These are phyloP conservation scores for Zalophus californianus DNA, from an alignment of 2,797 vertebrate genomes.

Conservation along the genomic window DNA sequence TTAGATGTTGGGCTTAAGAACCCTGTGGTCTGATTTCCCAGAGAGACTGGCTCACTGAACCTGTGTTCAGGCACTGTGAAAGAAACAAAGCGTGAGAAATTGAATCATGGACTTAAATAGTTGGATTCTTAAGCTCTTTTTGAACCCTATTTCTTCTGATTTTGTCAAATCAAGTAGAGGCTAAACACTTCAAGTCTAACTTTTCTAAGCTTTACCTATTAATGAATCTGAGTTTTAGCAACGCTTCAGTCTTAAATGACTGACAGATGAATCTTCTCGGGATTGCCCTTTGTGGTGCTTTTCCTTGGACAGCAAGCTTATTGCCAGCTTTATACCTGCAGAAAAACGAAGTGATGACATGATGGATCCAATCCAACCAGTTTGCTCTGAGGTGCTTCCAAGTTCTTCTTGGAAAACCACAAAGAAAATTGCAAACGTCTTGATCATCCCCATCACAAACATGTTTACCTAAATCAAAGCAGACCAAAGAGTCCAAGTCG, in stretches of 20 bases:
- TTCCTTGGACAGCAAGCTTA: not conserved
- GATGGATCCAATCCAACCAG: slow-evolving; percentile 97
- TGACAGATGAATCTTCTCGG: not conserved
- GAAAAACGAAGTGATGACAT: slow-evolving; percentile 95
- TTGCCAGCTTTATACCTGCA: slow-evolving; percentile 89
- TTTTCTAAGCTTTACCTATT: not conserved
- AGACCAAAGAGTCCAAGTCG: not conserved
- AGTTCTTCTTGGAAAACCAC: slow-evolving; percentile 96
- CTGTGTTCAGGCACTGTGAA: not conserved
- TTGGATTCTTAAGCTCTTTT: slow-evolving; percentile 6
- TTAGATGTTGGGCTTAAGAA: not conserved
- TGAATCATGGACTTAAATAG: not conserved
- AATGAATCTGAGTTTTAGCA: slow-evolving; percentile 28
- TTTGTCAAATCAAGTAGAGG: not conserved
- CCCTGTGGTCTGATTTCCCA: not conserved
- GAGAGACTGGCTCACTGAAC: not conserved
- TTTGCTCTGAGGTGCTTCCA: slow-evolving; percentile 93
- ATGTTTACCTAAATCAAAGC: slow-evolving; percentile 93
- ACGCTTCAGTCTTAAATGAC: not conserved
- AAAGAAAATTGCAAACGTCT: slow-evolving; percentile 97
- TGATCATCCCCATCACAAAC: slow-evolving; percentile 94
- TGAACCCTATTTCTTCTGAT: not conserved
- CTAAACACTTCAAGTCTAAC: not conserved
- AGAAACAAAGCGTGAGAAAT: not conserved
- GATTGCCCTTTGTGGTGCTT: not conserved